Evolutionary conservation across 2,888 invertebrate species (phyloP).

Genomic region (Aspidapion aeneum): DNA sequence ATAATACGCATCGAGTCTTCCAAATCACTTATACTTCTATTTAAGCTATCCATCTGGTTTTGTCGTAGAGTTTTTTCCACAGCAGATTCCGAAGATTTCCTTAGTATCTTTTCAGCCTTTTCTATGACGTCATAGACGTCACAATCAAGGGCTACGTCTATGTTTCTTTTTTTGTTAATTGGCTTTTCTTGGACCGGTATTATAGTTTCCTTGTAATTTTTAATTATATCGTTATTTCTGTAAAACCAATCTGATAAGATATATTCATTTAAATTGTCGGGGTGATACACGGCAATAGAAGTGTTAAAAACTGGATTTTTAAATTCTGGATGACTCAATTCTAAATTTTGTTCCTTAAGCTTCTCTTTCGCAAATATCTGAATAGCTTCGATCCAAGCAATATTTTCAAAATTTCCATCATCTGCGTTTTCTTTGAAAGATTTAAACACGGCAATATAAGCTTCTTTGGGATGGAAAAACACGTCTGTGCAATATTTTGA

Average conservation of each 20-base stretch:
- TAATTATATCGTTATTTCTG: conserved; percentile 40
- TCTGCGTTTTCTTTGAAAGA: conserved; percentile 42
- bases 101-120: conserved; percentile 20
- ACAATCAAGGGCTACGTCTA: conserved; percentile 23
- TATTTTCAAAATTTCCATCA: conserved; percentile 43
- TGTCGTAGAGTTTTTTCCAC: conserved; percentile 10
- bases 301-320: conserved; percentile 38
- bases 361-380: conserved; percentile 56
- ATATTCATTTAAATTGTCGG: conserved; percentile 52
- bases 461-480: conserved; percentile 49
- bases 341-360: conserved; percentile 48
- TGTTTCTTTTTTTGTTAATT: conserved; percentile 9
- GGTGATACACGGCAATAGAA: conserved; percentile 55
- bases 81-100: conserved; percentile 19
- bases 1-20: conserved; percentile 42
- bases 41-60: conserved; percentile 35
- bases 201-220: conserved; percentile 36
- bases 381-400: conserved; percentile 54
- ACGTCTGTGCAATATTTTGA: conserved; percentile 52
- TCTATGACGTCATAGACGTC: conserved; percentile 17
- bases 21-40: conserved; percentile 39
- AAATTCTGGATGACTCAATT: conserved; percentile 34
- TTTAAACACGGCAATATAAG: conserved; percentile 51
- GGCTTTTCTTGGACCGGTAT: conserved; percentile 10
- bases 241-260: conserved; percentile 60